Conservation (phyloP, 1,140 invertebrate species). For the Heliothis subflexa region DNA sequence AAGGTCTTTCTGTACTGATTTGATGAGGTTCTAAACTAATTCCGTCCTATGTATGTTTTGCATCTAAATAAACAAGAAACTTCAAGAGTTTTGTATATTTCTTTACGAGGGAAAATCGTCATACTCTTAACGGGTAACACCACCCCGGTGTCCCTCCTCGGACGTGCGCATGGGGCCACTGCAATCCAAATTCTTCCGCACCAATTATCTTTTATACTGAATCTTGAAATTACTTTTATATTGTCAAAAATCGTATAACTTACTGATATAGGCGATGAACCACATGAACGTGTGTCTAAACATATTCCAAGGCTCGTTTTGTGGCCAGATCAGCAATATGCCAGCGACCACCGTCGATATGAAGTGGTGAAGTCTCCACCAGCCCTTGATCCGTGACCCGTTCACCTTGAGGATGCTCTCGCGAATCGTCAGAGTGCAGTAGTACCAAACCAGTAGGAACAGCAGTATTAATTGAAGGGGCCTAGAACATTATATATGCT, state of each 20-base stretch:
- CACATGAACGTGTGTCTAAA: slow-evolving; percentile 97
- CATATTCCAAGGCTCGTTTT: slow-evolving; percentile 95
- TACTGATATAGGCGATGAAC: slow-evolving; percentile 97
- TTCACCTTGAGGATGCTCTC: slow-evolving; percentile 99
- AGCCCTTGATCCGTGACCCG: slow-evolving; percentile 96
- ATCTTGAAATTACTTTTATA: not conserved
- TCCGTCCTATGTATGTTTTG: no score
- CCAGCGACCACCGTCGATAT: slow-evolving; percentile 97
- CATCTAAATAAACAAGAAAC: no score
- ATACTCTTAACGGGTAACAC: no score
- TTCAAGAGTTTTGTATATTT: no score
- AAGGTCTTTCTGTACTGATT: no score
- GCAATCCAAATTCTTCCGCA: no score
- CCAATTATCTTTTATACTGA: no score
- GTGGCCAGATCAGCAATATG: slow-evolving; percentile 99
- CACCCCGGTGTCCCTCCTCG: no score
- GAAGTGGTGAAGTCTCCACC: slow-evolving; percentile 99
- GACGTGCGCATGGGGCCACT: no score
- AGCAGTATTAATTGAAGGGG: slow-evolving; percentile 97
- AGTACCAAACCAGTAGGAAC: slow-evolving; percentile 99
- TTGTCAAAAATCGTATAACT: slow-evolving; percentile 81
- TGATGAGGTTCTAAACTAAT: no score
- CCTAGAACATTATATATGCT: slow-evolving; percentile 83
- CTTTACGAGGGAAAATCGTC: no score
- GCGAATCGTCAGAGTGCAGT: slow-evolving; percentile 99